phyloP scores from a whole-genome alignment of 2,888 invertebrate species.

The Caenorhabditis virilis region DNA sequence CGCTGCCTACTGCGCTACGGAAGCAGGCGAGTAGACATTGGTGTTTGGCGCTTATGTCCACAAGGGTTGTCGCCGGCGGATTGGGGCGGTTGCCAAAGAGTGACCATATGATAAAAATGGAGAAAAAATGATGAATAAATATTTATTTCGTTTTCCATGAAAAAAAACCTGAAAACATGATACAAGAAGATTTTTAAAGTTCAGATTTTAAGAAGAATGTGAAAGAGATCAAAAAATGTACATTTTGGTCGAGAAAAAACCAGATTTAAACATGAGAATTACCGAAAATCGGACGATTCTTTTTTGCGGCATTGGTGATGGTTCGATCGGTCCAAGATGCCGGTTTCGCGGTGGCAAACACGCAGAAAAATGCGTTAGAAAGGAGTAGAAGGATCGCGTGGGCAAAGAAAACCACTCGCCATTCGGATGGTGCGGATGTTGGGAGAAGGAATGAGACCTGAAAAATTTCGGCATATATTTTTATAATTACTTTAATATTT shows the following conservation, averaged over 20 bases:
- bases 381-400: conserved; percentile 59
- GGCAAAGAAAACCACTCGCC: conserved; percentile 60
- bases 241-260: neutral
- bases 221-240: neutral
- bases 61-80: no score
- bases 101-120: no score
- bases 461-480: neutral
- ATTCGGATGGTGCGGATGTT: conserved; percentile 46
- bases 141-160: no score
- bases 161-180: no score
- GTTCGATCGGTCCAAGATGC: conserved; percentile 61
- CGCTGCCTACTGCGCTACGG: conserved; percentile 80
- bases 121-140: no score
- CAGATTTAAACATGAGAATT: neutral
- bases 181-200: no score
- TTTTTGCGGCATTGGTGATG: conserved; percentile 20
- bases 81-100: no score
- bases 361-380: conserved; percentile 62
- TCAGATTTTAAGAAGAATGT: no score
- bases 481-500: no score
- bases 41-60: no score
- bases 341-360: conserved; percentile 59
- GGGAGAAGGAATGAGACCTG: conserved; percentile 31
- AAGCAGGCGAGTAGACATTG: no score
- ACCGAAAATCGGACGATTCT: conserved; percentile 7